Conservation (phyloP, 2,113 vertebrate genomes). For the Motacilla tschutschensis region DNA sequence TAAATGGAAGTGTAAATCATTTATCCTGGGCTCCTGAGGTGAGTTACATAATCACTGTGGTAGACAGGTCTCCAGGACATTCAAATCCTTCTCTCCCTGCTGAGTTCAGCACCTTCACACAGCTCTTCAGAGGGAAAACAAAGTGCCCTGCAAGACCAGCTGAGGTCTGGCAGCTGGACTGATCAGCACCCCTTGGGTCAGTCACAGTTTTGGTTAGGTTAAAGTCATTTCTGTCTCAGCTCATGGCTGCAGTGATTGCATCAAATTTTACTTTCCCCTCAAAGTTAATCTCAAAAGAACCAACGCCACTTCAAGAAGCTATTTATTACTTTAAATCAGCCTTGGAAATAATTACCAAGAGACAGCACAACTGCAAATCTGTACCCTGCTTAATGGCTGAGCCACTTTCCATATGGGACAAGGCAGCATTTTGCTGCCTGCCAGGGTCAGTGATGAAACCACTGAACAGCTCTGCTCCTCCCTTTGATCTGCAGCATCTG, state of each 20-base stretch:
- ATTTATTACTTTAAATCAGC: neutral
- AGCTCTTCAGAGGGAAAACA: neutral
- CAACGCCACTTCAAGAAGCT: neutral
- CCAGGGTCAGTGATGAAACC: neutral
- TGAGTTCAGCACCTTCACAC: neutral
- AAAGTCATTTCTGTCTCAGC: neutral
- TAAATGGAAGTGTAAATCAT: conserved; percentile 23
- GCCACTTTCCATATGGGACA: neutral
- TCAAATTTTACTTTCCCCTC: neutral
- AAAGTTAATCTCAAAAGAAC: neutral
- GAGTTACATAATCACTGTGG: neutral
- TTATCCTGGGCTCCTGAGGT: neutral
- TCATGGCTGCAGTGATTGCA: neutral
- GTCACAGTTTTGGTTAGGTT: neutral
- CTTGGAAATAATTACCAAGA: neutral
- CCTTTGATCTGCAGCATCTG: neutral
- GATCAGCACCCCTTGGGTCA: neutral
- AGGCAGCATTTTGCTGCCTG: neutral
- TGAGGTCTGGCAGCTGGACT: neutral
- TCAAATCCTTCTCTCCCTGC: neutral
- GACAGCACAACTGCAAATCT: neutral
- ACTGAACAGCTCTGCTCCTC: neutral
- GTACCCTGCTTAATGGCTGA: neutral
- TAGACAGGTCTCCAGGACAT: neutral
- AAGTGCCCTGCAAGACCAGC: neutral